These are phyloP conservation scores for Cairina moschata DNA, from an alignment of 2,113 vertebrate species.

Conservation along the genomic window DNA sequence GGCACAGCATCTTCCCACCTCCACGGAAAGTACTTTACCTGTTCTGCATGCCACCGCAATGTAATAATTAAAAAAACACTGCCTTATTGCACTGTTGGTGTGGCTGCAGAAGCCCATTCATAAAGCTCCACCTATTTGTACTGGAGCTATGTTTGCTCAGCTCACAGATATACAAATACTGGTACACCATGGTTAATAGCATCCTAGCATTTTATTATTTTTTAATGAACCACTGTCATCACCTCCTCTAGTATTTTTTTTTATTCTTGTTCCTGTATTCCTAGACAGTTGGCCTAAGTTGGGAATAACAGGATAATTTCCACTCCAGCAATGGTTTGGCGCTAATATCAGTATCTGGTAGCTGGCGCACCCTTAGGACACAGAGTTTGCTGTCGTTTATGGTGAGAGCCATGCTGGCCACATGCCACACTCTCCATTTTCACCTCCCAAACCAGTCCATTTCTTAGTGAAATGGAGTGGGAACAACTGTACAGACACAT, in stretches of 20 bases:
- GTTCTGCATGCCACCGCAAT: neutral
- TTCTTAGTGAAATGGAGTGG: neutral
- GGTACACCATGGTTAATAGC: neutral
- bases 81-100: neutral
- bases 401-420: neutral
- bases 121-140: slow-evolving; percentile 1
- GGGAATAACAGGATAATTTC: neutral
- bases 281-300: neutral
- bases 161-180: neutral
- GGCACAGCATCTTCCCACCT: neutral
- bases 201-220: neutral
- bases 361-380: neutral
- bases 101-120: neutral
- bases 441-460: neutral
- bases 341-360: neutral
- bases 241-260: neutral
- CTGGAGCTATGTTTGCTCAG: neutral
- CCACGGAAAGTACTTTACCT: neutral
- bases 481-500: neutral
- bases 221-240: slow-evolving; percentile 20
- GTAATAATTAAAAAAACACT: neutral
- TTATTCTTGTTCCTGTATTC: neutral
- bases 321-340: neutral
- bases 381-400: neutral
- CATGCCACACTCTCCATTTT: neutral